Conservation (phyloP, 2,797 vertebrate genomes). For the Gymnocypris eckloni region DNA sequence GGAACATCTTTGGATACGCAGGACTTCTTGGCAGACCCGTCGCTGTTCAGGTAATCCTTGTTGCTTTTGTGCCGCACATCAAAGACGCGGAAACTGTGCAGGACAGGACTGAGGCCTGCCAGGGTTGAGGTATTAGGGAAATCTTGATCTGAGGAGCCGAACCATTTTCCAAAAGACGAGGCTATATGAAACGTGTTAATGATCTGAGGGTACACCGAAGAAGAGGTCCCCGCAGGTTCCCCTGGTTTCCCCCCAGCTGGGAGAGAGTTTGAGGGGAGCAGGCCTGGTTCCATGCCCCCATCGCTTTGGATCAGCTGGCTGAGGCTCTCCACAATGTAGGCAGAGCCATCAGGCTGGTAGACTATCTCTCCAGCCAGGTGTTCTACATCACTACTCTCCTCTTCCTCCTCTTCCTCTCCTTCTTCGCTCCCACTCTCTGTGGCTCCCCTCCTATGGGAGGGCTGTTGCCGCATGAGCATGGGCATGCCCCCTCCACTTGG, state of each 20-base stretch:
- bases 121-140: constrained; percentile 99
- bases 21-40: constrained; percentile 99
- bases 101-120: constrained; percentile 97
- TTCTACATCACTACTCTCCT: constrained; percentile 95
- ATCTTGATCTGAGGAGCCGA: constrained; percentile 95
- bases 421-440: constrained; percentile 92
- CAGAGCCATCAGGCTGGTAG: constrained; percentile 98
- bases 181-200: constrained; percentile 99
- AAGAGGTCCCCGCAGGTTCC: constrained; percentile 86
- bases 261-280: constrained; percentile 90
- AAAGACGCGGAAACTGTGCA: constrained; percentile 99
- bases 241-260: constrained; percentile 82
- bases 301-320: constrained; percentile 97
- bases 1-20: constrained; percentile 99
- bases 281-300: constrained; percentile 77
- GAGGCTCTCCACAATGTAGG: constrained; percentile 99
- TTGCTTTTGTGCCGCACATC: constrained; percentile 99
- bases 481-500: constrained; percentile 81
- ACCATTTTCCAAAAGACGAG: constrained; percentile 99
- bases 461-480: constrained; percentile 80
- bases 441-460: constrained; percentile 73
- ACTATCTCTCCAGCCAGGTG: constrained; percentile 98
- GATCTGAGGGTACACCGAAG: constrained; percentile 97
- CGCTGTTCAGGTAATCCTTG: constrained; percentile 99
- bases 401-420: constrained; percentile 92